These are phyloP conservation scores for Caenorhabditis virilis DNA, from an alignment of 2,888 invertebrate species.

Conservation along the genomic window DNA sequence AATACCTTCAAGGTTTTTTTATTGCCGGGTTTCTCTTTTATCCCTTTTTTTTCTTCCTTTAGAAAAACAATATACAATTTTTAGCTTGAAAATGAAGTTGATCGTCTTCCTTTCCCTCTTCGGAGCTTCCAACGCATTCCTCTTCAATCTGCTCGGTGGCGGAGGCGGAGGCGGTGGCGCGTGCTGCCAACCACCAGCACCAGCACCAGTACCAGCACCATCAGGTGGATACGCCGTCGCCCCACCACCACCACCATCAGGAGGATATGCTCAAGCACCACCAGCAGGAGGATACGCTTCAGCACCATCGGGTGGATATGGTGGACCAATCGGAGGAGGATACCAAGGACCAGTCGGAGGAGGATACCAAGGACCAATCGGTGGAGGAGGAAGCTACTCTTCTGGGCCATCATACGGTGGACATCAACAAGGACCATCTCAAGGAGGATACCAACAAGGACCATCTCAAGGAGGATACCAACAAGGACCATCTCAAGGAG, in stretches of 20 bases:
- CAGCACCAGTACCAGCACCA: conserved; percentile 10
- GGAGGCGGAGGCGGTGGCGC: conserved; percentile 5
- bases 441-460: not conserved
- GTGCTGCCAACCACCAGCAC: conserved; percentile 12
- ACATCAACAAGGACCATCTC: conserved; percentile 1
- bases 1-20: no score
- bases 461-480: conserved; percentile 4
- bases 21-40: conserved; percentile 1
- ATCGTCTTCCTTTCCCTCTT: conserved; percentile 12
- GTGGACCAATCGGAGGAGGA: conserved; percentile 5
- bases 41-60: conserved; percentile 3
- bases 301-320: conserved; percentile 6
- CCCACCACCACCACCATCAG: conserved; percentile 19
- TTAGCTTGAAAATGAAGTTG: conserved; percentile 9
- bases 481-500: not conserved
- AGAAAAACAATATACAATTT: conserved; percentile 1
- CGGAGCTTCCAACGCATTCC: conserved; percentile 19
- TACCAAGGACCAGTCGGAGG: conserved; percentile 2
- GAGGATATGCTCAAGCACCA: conserved; percentile 5
- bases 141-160: conserved; percentile 17
- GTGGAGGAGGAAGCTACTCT: conserved; percentile 4
- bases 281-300: conserved; percentile 11
- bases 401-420: conserved; percentile 7
- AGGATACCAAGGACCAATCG: not conserved
- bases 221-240: conserved; percentile 26